Conservation (phyloP, 2,888 invertebrate genomes). For the Eudasyphora cyanicolor region DNA sequence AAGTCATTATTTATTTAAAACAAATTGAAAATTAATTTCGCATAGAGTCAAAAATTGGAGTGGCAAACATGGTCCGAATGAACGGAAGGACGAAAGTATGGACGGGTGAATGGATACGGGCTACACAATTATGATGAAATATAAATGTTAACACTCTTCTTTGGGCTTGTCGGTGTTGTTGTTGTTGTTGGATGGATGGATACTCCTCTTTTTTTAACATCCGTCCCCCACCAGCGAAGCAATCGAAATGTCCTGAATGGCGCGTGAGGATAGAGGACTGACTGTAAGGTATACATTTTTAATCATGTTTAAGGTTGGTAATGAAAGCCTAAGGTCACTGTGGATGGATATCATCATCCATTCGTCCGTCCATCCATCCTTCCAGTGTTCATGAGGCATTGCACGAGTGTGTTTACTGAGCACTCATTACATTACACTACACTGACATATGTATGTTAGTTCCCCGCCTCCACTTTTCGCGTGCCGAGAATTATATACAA, state of each 20-base stretch:
- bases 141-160: constrained; percentile 56
- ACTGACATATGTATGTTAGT: background rate
- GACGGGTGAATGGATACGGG: background rate
- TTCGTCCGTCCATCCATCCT: background rate
- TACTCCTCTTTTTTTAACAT: too few relatives aligned
- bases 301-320: constrained; percentile 64
- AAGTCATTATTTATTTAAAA: constrained; percentile 80
- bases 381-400: background rate
- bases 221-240: too few relatives aligned
- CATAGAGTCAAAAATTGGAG: constrained; percentile 69
- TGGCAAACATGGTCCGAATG: constrained; percentile 54
- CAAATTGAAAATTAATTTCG: constrained; percentile 80
- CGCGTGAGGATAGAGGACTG: background rate
- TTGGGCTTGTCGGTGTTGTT: constrained; percentile 26
- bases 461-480: background rate
- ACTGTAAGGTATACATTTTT: constrained; percentile 56
- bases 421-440: constrained; percentile 24
- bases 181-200: background rate
- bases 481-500: background rate
- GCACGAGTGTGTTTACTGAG: constrained; percentile 10
- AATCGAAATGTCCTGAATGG: background rate
- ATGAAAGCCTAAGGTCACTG: constrained; percentile 65
- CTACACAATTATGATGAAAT: constrained; percentile 54
- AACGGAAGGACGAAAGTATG: constrained; percentile 26
- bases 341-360: constrained; percentile 15